These are phyloP conservation scores for Netelia virgata DNA, from an alignment of 2,888 invertebrate species.

Conservation along the genomic window DNA sequence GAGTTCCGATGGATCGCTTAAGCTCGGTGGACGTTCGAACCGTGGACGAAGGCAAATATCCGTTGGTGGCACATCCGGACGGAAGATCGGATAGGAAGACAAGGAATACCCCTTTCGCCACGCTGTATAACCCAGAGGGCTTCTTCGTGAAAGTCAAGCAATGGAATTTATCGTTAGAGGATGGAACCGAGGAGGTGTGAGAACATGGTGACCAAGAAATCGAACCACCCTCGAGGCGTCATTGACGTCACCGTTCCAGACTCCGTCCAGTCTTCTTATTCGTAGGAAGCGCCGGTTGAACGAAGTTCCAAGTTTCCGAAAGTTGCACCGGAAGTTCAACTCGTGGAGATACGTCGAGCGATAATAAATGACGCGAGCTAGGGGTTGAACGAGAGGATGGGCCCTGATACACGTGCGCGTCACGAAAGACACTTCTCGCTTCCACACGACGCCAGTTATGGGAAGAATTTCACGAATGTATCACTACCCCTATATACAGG, in stretches of 20 bases:
- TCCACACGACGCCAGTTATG: conserved; percentile 12
- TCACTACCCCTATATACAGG: no score
- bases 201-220: conserved; percentile 27
- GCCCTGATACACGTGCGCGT: conserved; percentile 7
- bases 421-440: conserved; percentile 12
- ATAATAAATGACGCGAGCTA: conserved; percentile 51
- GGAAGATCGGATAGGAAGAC: conserved; percentile 9
- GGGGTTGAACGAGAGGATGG: conserved; percentile 31
- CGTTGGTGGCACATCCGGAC: conserved; percentile 8
- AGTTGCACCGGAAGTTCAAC: conserved; percentile 53
- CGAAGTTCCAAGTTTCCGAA: conserved; percentile 47
- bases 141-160: conserved; percentile 23
- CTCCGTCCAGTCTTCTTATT: conserved; percentile 33
- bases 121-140: conserved; percentile 7
- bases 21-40: conserved; percentile 32
- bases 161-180: conserved; percentile 43
- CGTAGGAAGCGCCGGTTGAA: conserved; percentile 43
- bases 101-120: conserved; percentile 24
- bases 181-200: conserved; percentile 21
- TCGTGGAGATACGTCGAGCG: conserved; percentile 54
- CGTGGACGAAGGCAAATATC: not conserved
- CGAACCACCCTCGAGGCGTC: conserved; percentile 40
- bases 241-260: conserved; percentile 1
- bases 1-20: conserved; percentile 18
- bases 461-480: conserved; percentile 19